phyloP scores from a whole-genome alignment of 2,797 vertebrate species.

The Poecile montanus region DNA sequence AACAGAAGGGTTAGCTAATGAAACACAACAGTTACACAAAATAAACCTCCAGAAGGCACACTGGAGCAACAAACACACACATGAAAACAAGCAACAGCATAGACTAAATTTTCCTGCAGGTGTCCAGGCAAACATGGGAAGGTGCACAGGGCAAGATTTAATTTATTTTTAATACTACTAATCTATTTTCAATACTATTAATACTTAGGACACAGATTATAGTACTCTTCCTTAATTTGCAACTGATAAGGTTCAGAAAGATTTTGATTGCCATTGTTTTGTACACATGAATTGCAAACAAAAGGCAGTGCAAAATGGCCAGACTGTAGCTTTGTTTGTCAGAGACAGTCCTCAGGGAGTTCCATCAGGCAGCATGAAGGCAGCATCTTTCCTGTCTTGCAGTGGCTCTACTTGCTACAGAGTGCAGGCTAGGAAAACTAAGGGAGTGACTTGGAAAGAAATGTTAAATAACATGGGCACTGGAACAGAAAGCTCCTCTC shows the following conservation, averaged over 20 bases:
- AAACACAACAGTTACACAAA: slow-evolving; percentile 40
- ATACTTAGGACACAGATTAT: background rate
- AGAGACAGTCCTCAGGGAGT: background rate
- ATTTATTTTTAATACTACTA: background rate
- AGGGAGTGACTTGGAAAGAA: background rate
- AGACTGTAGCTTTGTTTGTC: background rate
- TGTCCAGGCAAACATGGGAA: slow-evolving; percentile 38
- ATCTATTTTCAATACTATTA: background rate
- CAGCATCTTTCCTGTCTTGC: background rate
- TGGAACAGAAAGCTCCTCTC: background rate
- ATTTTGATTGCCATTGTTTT: background rate
- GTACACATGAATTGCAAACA: background rate
- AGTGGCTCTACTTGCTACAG: background rate
- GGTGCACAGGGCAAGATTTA: background rate
- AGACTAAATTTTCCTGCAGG: background rate
- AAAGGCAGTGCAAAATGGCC: background rate
- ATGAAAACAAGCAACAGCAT: background rate
- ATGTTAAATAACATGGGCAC: background rate
- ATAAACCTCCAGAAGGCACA: background rate
- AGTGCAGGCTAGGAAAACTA: background rate
- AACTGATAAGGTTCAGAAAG: background rate
- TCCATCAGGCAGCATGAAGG: background rate
- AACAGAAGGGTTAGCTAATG: slow-evolving; percentile 63
- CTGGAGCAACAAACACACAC: background rate
- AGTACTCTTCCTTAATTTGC: background rate